Evolutionary conservation across 2,113 vertebrate species (phyloP), one percentile per base, ranked within the genome.

Genomic region (Esox niger): DNA sequence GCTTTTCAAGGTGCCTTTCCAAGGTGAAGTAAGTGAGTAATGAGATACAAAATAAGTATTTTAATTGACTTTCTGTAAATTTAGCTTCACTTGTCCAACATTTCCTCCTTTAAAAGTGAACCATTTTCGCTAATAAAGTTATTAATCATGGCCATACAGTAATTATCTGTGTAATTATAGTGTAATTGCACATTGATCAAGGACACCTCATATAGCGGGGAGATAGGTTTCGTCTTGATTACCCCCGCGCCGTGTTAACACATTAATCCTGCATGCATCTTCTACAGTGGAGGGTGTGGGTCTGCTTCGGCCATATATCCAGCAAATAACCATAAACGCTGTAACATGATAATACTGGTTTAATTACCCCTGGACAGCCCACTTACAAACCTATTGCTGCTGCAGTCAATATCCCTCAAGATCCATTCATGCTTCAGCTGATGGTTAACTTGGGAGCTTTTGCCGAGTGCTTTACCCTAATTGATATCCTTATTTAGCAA

Each of bases 401-500:
- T 86, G 87, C 86, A 91, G 88, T 91, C 90, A 89, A 91, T 91
- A 92, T 92, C 90, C 91, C 90, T 85, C 86, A 90, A 91, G 89
- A 92, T 92, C 85, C 87, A 91, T 92, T 92, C 88, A 85, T 82
- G 88, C 89, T 87, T 84, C 64, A 79, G 85, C 87, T 91, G 88
- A 92, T 91, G 86, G 88, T 91, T 92, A 91, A 90, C 90, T 89
- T 91, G 90, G 90, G 91, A 91, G 90, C 88, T 83, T 89, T 91
- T 91, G 68, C 83, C 74, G 83, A 88, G 88, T 87, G 88, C 86
- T 92, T 91, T 87, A 91, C 86, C 90, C 89, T 92, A 91, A 91
- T 92, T 92, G 89, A 91, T 91, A 90, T 91, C 91, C 90, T 89
- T 91, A 91, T 91, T 91, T 90, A 89, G 87, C 87, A 90, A 86